Evolutionary conservation across 2,797 vertebrate species (phyloP), one percentile per base, ranked within the genome.

Genomic region (Nannoperca australis): DNA sequence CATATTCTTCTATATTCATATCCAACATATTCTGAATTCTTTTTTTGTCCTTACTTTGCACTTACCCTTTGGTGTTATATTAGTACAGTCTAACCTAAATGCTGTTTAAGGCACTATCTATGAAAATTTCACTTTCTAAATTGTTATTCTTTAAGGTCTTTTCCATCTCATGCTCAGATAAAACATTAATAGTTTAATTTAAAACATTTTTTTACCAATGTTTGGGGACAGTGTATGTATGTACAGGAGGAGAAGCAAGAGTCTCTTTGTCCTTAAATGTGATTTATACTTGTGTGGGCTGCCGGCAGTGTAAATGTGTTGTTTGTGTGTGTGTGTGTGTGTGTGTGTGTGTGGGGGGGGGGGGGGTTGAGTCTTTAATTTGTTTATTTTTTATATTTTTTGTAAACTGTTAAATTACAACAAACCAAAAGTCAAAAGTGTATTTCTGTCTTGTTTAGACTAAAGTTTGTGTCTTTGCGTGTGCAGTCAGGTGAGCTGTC

Each of bases 401-500:
- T 69, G 36, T 61, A 62, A 59, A 34, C 10, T 70, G 44, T 54
- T 62, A 24, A 63, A 67, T 44, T 68, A 15, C 22, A 70, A 40
- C 68, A n/a, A n/a, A 12, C 17, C 10, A 65, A 15, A 62, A 42
- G 14, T 62, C 7, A 74, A 64, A 53, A 18, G 30, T 42, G 18
- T 13, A 22, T 67, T 30, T 73, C 7, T 42, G 14, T 67, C 14
- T 65, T 38, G 17, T 54, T 51, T n/a, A n/a, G n/a, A n/a, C n/a
- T n/a, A 36, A 36, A 36, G 34, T 72, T 61, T 32, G 40, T 30
- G 36, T 71, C 18, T 75, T 9, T 79, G 11, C 73, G 32, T 83
- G 27, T 83, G 58, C 92, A 97, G 96, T 24, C 93, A 95, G 66
- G 93, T 97, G 85, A 97, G 97, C 87, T 98, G 97, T 88, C 97